Conservation (phyloP, 2,797 vertebrate species). For the Acridotheres tristis region DNA sequence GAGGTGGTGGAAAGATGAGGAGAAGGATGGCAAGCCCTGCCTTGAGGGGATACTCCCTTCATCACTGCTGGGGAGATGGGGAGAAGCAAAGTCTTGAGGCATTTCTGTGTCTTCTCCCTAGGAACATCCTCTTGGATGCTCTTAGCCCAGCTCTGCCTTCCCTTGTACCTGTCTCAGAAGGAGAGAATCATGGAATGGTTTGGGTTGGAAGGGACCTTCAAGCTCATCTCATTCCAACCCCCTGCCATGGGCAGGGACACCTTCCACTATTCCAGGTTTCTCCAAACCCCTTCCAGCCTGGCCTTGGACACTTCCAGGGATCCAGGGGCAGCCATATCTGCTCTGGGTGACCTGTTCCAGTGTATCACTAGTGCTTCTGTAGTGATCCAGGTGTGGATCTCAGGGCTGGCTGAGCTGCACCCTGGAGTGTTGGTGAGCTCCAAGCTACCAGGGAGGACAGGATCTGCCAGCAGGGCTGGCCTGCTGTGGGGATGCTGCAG, state of each 20-base stretch:
- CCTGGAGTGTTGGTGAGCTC: accelerated
- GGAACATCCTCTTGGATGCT: neutral
- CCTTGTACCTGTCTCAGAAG: accelerated
- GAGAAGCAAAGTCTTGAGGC: neutral
- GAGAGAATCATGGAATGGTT: neutral
- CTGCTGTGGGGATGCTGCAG: neutral
- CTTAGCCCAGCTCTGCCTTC: neutral
- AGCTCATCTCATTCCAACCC: neutral
- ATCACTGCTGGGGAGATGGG: neutral
- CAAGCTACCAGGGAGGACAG: neutral
- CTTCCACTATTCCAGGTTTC: accelerated
- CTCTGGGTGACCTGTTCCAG: neutral
- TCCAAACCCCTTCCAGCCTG: neutral
- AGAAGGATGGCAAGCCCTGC: neutral
- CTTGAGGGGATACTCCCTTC: neutral
- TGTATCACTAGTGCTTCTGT: neutral
- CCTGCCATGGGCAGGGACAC: neutral
- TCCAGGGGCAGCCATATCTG: neutral
- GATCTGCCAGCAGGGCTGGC: neutral
- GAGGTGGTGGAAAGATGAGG: neutral
- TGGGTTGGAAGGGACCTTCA: neutral
- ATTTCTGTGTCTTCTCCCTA: neutral
- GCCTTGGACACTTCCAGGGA: neutral
- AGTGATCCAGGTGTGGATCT: neutral
- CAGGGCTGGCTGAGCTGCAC: neutral